phyloP scores from a whole-genome alignment of 2,113 vertebrate species.

The Pygoscelis adeliae region DNA sequence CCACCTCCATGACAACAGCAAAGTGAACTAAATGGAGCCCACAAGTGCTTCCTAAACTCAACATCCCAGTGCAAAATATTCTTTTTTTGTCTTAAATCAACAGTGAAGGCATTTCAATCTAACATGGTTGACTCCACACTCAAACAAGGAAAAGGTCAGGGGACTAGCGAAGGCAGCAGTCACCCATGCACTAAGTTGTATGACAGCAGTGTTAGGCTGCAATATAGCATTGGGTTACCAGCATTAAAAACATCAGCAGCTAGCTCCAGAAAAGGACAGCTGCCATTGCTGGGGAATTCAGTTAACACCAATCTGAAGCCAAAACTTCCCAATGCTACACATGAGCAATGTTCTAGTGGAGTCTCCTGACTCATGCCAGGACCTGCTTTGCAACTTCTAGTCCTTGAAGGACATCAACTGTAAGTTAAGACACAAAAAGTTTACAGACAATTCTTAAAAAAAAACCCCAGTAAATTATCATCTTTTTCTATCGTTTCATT shows the following conservation, averaged over 20 bases:
- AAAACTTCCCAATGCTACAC: neutral
- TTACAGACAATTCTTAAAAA: neutral
- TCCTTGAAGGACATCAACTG: neutral
- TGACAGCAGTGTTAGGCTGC: neutral
- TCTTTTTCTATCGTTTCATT: neutral
- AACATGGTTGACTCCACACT: neutral
- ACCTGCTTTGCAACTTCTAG: neutral
- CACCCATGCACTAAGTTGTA: neutral
- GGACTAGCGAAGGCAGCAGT: neutral
- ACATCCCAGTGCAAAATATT: neutral
- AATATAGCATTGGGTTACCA: neutral
- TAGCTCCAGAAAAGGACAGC: neutral
- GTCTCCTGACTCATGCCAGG: neutral
- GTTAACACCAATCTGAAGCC: neutral
- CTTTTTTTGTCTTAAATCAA: slow-evolving; percentile 7
- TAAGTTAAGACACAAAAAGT: neutral
- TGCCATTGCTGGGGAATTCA: neutral
- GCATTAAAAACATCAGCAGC: neutral
- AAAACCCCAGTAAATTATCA: neutral
- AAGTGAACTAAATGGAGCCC: neutral
- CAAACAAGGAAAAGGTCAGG: slow-evolving; percentile 27
- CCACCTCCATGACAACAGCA: slow-evolving; percentile 34
- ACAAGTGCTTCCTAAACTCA: neutral
- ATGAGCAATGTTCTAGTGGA: neutral
- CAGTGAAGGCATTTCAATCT: slow-evolving; percentile 17